phyloP scores from a whole-genome alignment of 1,140 invertebrate genomes.

The Schlechtendalia chinensis region DNA sequence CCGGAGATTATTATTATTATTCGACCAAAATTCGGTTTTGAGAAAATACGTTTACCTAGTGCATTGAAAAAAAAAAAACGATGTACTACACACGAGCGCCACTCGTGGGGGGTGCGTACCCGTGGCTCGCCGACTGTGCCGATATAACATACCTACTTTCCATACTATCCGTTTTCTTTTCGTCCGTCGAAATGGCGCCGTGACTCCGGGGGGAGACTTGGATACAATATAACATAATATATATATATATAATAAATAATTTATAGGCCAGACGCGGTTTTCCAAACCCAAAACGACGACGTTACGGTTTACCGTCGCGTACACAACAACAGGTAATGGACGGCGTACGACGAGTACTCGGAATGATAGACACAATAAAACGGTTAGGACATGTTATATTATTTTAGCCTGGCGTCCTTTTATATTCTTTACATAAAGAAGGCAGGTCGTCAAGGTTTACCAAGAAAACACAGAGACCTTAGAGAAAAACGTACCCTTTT shows the following conservation, averaged over 20 bases:
- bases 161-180: background rate
- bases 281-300: slow-evolving; percentile 4
- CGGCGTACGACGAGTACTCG: background rate
- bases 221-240: background rate
- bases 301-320: background rate
- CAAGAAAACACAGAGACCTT: background rate
- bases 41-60: background rate
- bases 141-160: background rate
- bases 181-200: slow-evolving; percentile 22
- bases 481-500: background rate
- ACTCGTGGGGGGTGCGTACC: slow-evolving; percentile 11
- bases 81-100: no score
- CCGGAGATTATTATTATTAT: background rate
- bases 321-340: slow-evolving; percentile 2
- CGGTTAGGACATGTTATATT: background rate
- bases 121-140: background rate
- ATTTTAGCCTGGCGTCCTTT: background rate
- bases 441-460: background rate
- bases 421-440: background rate
- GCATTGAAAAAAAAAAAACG: no score
- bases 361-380: background rate
- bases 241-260: no score
- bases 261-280: background rate
- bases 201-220: background rate
- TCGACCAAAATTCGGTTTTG: background rate